phyloP scores from a whole-genome alignment of 2,797 vertebrate genomes.

The Acanthiza pusilla region DNA sequence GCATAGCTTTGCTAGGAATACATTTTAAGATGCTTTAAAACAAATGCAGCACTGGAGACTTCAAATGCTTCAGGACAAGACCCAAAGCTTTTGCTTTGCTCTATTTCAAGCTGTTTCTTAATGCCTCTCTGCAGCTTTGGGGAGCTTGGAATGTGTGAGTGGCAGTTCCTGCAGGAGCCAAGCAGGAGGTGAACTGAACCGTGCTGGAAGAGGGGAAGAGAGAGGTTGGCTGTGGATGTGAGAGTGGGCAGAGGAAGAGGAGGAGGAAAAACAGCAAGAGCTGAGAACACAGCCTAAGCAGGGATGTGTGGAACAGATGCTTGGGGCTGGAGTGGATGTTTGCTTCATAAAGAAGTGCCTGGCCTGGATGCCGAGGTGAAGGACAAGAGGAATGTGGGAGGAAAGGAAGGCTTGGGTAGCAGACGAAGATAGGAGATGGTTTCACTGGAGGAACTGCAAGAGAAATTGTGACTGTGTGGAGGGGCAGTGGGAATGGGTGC shows the following conservation, averaged over 20 bases:
- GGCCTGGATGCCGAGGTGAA: neutral
- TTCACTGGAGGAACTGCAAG: neutral
- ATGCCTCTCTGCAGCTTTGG: neutral
- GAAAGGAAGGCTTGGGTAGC: neutral
- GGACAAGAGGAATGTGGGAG: neutral
- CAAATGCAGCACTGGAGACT: neutral
- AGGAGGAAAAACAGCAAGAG: neutral
- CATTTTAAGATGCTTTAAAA: neutral
- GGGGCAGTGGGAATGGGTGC: neutral
- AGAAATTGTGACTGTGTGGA: neutral
- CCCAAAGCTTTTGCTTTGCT: neutral
- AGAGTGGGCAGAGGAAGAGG: slow-evolving; percentile 6
- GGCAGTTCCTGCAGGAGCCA: neutral
- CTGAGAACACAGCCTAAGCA: neutral
- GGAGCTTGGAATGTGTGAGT: neutral
- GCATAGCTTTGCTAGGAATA: neutral
- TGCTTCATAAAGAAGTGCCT: neutral
- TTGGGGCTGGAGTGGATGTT: neutral
- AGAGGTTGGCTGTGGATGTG: neutral
- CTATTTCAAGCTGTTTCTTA: neutral
- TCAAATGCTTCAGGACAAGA: neutral
- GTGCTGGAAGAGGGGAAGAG: neutral
- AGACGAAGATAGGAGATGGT: neutral
- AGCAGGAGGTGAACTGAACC: neutral
- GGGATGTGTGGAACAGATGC: neutral